Percentiles rank a stretch among this genome's conserved stretches.
Evolutionary conservation across 2,113 vertebrate genomes (phyloP).

Genomic region (Donacobius atricapilla): DNA sequence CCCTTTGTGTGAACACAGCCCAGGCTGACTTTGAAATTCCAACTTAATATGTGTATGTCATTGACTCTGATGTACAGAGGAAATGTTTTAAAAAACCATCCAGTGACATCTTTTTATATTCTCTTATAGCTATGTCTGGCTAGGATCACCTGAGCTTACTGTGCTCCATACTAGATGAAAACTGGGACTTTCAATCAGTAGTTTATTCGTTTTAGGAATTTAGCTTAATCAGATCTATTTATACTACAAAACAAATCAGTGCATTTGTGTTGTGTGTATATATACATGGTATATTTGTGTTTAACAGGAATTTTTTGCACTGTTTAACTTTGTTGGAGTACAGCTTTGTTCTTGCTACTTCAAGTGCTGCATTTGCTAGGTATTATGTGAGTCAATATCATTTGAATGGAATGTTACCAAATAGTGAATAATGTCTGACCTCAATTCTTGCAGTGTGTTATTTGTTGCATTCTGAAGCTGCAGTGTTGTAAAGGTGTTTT

Average conservation of each 20-base stretch:
- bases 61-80: not conserved
- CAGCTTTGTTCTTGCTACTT: conserved; percentile 29
- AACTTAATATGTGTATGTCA: not conserved
- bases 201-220: not conserved
- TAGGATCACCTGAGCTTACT: not conserved
- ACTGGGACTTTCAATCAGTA: not conserved
- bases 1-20: not conserved
- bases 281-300: conserved; percentile 35
- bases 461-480: conserved; percentile 1
- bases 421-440: conserved; percentile 27
- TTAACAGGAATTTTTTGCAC: conserved; percentile 30
- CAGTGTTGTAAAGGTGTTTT: conserved; percentile 34
- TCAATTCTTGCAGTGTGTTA: not conserved
- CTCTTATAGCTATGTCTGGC: not conserved
- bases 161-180: not conserved
- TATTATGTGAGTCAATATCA: not conserved
- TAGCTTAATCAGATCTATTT: conserved; percentile 27
- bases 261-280: conserved; percentile 25
- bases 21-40: not conserved
- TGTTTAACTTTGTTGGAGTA: conserved; percentile 13
- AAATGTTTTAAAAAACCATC: not conserved
- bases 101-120: not conserved
- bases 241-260: conserved; percentile 33
- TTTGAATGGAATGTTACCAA: conserved; percentile 40
- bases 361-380: conserved; percentile 18